Conservation (phyloP, 2,888 invertebrate genomes). For the Xanthia togata region DNA sequence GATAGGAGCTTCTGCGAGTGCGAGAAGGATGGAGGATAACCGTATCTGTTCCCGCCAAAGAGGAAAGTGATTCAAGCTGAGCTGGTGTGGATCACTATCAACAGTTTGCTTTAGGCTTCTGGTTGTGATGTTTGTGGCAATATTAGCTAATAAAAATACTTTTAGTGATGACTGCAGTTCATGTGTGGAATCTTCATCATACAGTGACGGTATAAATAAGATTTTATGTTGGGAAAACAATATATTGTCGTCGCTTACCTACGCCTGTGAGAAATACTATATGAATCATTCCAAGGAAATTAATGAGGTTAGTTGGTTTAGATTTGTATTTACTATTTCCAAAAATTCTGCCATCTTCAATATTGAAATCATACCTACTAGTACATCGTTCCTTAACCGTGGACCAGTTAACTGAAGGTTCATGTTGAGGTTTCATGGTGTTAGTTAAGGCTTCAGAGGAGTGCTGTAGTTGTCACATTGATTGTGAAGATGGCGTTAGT, state of each 20-base stretch:
- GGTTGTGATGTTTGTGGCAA: constrained; percentile 73
- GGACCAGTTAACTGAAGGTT: not conserved
- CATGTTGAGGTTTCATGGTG: not conserved
- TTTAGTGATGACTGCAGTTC: constrained; percentile 29
- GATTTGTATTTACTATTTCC: not conserved
- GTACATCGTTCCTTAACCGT: not conserved
- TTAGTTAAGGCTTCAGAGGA: constrained; percentile 35
- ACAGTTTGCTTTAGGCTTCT: constrained; percentile 84
- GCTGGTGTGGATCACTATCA: constrained; percentile 84
- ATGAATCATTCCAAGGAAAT: not conserved
- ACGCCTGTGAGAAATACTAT: not conserved
- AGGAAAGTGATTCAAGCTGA: constrained; percentile 85
- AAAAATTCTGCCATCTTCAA: constrained; percentile 63
- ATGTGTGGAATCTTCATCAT: not conserved
- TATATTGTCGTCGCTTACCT: not conserved
- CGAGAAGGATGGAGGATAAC: constrained; percentile 73
- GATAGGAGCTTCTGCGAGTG: constrained; percentile 64
- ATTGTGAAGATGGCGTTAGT: constrained; percentile 60
- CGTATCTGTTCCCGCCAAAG: constrained; percentile 87
- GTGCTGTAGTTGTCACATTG: constrained; percentile 4
- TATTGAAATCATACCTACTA: not conserved
- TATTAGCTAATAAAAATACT: constrained; percentile 18
- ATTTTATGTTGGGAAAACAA: not conserved
- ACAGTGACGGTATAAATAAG: not conserved
- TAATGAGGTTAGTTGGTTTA: constrained; percentile 2